A percentile compares a stretch with the other conserved stretches of the same genome.
These are phyloP conservation scores for Diadumene lineata DNA, from an alignment of 92 coral and sea anemone species.

Conservation along the genomic window DNA sequence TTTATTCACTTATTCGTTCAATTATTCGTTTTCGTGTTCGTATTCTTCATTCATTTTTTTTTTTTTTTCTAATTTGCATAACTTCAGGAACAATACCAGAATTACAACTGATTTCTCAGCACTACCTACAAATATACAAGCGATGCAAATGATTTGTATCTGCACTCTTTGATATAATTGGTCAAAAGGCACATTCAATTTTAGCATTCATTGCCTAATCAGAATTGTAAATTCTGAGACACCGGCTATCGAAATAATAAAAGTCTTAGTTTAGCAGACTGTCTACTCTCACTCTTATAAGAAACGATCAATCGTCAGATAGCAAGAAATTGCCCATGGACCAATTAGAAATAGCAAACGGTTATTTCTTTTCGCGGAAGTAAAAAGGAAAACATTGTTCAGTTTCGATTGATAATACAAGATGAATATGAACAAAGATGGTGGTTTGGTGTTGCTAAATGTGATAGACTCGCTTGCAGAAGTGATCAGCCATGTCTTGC, in stretches of 20 bases:
- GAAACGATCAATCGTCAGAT: not conserved
- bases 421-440: constrained; percentile 28
- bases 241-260: not conserved
- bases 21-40: too few relatives aligned
- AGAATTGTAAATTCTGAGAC: constrained; percentile 60
- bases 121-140: not conserved
- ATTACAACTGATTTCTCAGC: too few relatives aligned
- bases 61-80: too few relatives aligned
- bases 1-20: too few relatives aligned
- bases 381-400: constrained; percentile 6
- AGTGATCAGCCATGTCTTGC: constrained; percentile 65
- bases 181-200: not conserved
- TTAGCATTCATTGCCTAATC: constrained; percentile 25
- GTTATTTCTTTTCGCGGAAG: constrained; percentile 11
- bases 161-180: constrained; percentile 8
- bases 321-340: not conserved
- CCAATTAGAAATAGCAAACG: not conserved
- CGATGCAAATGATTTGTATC: constrained; percentile 8
- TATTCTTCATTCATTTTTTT: too few relatives aligned
- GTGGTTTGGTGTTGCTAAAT: constrained; percentile 49
- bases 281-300: not conserved
- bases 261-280: not conserved
- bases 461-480: constrained; percentile 70
- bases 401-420: not conserved
- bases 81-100: too few relatives aligned